Evolutionary conservation across 1,140 invertebrate genomes (phyloP).

Genomic region (Drosophila kurseongensis): DNA sequence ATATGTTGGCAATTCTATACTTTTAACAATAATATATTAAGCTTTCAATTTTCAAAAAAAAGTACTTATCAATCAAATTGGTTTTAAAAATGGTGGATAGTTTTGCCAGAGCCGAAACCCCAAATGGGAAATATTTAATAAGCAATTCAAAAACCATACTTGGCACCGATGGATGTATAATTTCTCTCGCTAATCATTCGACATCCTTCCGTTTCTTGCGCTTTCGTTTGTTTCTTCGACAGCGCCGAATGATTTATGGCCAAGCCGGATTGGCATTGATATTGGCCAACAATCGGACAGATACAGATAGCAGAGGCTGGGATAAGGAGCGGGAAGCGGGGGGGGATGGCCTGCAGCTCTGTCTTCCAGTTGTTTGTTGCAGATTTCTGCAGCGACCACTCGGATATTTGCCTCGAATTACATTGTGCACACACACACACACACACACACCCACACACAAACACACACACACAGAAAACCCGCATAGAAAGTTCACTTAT

Average conservation of each 20-base stretch:
- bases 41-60: too few species aligned
- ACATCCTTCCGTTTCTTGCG: slow-evolving; percentile 2
- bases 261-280: slow-evolving; percentile 41
- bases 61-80: too few species aligned
- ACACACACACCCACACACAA: too few species aligned
- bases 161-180: slow-evolving; percentile 18
- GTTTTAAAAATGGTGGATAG: too few species aligned
- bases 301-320: slow-evolving; percentile 16
- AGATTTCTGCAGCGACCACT: slow-evolving; percentile 44
- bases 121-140: too few species aligned
- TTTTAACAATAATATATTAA: too few species aligned
- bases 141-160: background rate
- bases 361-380: slow-evolving; percentile 32
- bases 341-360: background rate
- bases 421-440: slow-evolving; percentile 23
- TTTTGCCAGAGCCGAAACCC: too few species aligned
- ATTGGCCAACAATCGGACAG: slow-evolving; percentile 46
- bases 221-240: slow-evolving; percentile 3
- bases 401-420: slow-evolving; percentile 49
- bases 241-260: slow-evolving; percentile 46
- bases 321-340: background rate
- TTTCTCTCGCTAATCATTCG: slow-evolving; percentile 47
- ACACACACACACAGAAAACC: slow-evolving; percentile 8
- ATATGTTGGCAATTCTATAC: too few species aligned
- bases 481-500: slow-evolving; percentile 51